Conservation (phyloP, 2,888 invertebrate species). For the Amblyjoppa fuscipennis region DNA sequence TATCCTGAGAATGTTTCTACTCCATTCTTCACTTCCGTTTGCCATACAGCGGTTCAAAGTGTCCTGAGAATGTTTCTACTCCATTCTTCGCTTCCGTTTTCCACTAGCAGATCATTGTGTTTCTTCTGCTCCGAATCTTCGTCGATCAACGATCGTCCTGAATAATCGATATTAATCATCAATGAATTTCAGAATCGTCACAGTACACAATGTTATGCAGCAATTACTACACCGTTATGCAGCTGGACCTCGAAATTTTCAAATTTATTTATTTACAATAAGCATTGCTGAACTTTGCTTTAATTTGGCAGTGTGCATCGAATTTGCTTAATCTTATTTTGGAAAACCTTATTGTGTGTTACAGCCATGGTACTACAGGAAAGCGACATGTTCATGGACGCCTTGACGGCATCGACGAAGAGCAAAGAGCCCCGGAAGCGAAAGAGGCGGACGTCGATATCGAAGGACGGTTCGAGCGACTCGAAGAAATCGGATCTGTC, state of each 20-base stretch:
- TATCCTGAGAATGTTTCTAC: neutral
- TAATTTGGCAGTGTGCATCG: neutral
- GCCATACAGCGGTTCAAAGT: slow-evolving; percentile 8
- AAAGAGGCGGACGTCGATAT: slow-evolving; percentile 90
- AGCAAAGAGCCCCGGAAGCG: slow-evolving; percentile 92
- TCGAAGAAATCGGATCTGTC: slow-evolving; percentile 87
- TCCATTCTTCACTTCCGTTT: neutral
- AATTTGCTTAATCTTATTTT: slow-evolving; percentile 5
- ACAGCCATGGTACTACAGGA: slow-evolving; percentile 93
- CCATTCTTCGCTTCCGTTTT: neutral
- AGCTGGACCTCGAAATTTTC: neutral
- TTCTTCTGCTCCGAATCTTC: neutral
- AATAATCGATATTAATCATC: neutral
- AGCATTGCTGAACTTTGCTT: neutral
- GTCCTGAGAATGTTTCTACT: neutral
- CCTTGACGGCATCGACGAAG: slow-evolving; percentile 91
- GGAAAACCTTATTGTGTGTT: slow-evolving; percentile 75
- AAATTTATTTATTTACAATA: neutral
- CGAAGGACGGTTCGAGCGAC: slow-evolving; percentile 88
- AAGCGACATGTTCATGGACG: slow-evolving; percentile 97
- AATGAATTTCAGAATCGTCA: slow-evolving; percentile 12
- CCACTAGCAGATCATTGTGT: neutral
- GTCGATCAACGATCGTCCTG: neutral
- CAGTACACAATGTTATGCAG: too few relatives aligned
- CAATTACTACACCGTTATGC: neutral